phyloP scores from a whole-genome alignment of 2,888 invertebrate species.

The Mantis religiosa region DNA sequence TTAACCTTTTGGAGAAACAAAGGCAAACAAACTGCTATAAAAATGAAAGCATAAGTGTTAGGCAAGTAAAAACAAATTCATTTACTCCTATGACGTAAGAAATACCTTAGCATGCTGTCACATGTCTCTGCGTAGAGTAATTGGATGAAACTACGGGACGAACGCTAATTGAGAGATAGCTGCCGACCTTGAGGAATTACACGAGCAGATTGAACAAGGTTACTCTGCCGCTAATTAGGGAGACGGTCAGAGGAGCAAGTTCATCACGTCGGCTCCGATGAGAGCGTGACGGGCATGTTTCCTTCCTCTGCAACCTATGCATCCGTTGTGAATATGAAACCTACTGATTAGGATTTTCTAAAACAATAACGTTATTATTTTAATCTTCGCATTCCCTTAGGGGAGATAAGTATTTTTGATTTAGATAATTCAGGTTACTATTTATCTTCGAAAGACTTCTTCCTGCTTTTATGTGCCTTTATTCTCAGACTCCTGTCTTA shows the following conservation, averaged over 20 bases:
- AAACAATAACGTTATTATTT: no score
- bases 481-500: no score
- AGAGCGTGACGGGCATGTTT: neutral
- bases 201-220: neutral
- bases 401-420: no score
- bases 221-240: neutral
- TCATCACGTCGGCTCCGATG: neutral
- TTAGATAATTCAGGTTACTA: no score
- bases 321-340: no score
- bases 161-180: neutral
- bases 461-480: no score
- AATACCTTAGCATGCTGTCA: neutral
- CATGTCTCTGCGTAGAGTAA: neutral
- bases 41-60: neutral
- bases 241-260: neutral
- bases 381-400: no score
- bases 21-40: neutral
- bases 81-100: neutral
- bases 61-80: neutral
- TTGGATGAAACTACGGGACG: neutral
- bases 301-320: neutral
- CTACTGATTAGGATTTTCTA: no score
- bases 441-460: no score
- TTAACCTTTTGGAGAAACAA: no score
- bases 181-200: neutral